Evolutionary conservation across 2,113 vertebrate species (phyloP).

Genomic region (Anarrhichthys ocellatus): DNA sequence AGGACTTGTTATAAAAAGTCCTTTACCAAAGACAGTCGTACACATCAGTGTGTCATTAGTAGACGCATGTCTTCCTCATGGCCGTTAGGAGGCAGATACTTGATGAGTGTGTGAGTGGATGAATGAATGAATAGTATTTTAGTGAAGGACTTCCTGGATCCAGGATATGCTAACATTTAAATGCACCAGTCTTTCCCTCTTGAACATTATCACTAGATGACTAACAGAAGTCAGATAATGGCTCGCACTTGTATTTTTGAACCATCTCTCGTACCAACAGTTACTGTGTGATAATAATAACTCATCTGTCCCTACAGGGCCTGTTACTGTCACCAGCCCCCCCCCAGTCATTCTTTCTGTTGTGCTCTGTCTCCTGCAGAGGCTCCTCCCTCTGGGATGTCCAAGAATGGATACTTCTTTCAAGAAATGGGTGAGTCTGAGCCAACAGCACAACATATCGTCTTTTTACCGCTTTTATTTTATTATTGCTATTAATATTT

Average conservation of each 20-base stretch:
- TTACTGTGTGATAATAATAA: conserved; percentile 28
- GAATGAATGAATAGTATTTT: not conserved
- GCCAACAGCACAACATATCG: conserved; percentile 3
- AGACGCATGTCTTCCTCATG: not conserved
- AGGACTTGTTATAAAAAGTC: not conserved
- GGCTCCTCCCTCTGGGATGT: conserved; percentile 88
- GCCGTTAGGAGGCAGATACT: conserved; percentile 7
- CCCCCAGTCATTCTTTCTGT: conserved; percentile 49
- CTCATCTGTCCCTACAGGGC: conserved; percentile 20
- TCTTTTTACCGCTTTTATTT: not conserved
- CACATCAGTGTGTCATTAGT: not conserved
- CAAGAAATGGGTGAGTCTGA: conserved; percentile 93
- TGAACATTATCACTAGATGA: not conserved
- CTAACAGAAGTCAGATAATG: not conserved
- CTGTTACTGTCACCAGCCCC: conserved; percentile 19
- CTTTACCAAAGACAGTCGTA: not conserved
- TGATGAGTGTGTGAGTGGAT: not conserved
- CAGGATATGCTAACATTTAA: not conserved
- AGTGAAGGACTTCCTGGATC: no score
- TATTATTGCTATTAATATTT: not conserved
- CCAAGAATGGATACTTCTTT: conserved; percentile 94
- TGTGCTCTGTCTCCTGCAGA: conserved; percentile 72
- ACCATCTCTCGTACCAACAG: conserved; percentile 1
- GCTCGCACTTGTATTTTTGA: conserved; percentile 14
- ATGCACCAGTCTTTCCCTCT: not conserved